These are phyloP conservation scores for Tursiops truncatus DNA, from an alignment of 2,113 vertebrate species.

Conservation along the genomic window DNA sequence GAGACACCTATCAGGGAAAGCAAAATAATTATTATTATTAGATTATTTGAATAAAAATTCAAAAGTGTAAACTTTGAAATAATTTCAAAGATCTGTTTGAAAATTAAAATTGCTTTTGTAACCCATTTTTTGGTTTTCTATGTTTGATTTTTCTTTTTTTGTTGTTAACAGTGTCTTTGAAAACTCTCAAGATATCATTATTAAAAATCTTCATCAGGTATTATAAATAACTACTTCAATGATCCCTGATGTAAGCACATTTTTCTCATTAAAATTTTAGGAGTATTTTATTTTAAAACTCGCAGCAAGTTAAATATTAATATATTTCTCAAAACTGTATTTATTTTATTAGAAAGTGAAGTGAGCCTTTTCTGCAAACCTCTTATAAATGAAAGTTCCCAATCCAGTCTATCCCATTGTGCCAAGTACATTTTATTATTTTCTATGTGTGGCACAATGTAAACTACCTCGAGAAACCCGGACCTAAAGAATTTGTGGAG, in stretches of 20 bases:
- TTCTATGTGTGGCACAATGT: not conserved
- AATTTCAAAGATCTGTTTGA: not conserved
- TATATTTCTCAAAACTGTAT: not conserved
- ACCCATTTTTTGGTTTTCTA: not conserved
- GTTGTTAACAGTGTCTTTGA: not conserved
- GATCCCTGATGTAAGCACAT: not conserved
- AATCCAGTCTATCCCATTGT: not conserved
- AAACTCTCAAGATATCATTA: not conserved
- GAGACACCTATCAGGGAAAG: not conserved
- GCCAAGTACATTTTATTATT: not conserved
- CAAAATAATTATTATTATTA: not conserved
- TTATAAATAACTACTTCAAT: not conserved
- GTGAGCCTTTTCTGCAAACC: not conserved
- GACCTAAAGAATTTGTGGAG: not conserved
- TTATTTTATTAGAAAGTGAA: not conserved
- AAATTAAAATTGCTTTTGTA: not conserved
- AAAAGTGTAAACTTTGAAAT: not conserved
- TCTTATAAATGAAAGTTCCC: not conserved
- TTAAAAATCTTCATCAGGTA: not conserved
- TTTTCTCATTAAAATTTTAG: slow-evolving; percentile 23
- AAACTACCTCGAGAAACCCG: not conserved
- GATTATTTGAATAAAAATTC: not conserved
- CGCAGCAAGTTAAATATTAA: not conserved
- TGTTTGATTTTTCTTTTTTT: not conserved
- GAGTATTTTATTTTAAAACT: not conserved